Conservation (phyloP, 2,888 invertebrate species). For the Rapana venosa region DNA sequence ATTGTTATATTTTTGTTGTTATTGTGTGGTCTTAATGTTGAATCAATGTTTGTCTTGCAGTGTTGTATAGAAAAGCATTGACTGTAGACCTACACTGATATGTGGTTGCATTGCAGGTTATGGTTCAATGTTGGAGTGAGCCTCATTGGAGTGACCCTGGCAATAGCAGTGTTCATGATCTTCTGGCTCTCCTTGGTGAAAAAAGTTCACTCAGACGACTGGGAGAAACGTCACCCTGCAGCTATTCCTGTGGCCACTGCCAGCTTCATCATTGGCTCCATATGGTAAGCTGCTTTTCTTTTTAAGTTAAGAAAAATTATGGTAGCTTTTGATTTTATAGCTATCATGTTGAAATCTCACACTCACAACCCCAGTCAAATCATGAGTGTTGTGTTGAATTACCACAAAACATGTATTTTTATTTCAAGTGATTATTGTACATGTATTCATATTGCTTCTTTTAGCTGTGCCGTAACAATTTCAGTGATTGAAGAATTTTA, state of each 20-base stretch:
- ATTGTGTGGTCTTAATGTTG: not conserved
- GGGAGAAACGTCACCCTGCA: conserved; percentile 74
- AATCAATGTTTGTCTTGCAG: not conserved
- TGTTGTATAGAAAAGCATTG: not conserved
- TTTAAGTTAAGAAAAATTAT: conserved; percentile 49
- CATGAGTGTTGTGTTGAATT: no score
- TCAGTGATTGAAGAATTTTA: no score
- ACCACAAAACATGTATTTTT: no score
- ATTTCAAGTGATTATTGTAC: no score
- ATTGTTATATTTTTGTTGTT: no score
- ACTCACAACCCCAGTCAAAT: no score
- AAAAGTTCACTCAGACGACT: conserved; percentile 73
- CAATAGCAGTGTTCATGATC: conserved; percentile 73
- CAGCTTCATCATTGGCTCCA: conserved; percentile 69
- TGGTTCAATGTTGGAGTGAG: conserved; percentile 74
- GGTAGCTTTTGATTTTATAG: conserved; percentile 62
- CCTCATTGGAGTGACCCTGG: conserved; percentile 66
- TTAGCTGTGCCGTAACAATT: no score
- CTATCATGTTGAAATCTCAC: no score
- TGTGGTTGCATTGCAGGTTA: conserved; percentile 68
- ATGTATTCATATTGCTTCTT: no score
- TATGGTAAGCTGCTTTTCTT: conserved; percentile 67
- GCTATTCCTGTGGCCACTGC: conserved; percentile 77
- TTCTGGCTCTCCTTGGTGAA: conserved; percentile 72
- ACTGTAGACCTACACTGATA: not conserved